Conservation (phyloP, 2,797 vertebrate species). For the Knipowitschia caucasica region DNA sequence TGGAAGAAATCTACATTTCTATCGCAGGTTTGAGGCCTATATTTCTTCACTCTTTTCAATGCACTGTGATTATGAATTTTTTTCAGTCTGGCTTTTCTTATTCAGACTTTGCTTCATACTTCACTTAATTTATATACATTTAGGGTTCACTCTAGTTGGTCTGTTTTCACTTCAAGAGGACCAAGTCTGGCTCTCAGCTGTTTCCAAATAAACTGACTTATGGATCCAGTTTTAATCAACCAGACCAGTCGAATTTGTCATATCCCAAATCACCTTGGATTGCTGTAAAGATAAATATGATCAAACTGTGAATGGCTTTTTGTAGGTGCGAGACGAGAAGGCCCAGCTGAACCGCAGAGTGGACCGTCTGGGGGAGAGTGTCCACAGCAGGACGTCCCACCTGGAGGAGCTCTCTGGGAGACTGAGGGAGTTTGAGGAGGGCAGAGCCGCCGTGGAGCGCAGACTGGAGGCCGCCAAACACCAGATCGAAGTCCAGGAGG, state of each 20-base stretch:
- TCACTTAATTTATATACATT: not conserved
- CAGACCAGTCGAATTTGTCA: no score
- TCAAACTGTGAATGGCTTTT: not conserved
- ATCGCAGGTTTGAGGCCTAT: no score
- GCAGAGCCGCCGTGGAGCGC: conserved; percentile 88
- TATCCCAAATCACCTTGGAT: no score
- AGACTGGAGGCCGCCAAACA: conserved; percentile 91
- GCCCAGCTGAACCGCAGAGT: conserved; percentile 85
- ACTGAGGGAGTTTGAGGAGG: conserved; percentile 93
- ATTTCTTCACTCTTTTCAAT: no score
- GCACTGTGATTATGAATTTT: no score
- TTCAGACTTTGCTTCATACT: no score
- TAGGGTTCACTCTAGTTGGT: not conserved
- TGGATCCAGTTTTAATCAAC: no score
- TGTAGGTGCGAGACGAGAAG: conserved; percentile 87
- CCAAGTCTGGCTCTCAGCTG: no score
- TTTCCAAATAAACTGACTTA: not conserved
- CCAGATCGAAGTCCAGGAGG: conserved; percentile 94
- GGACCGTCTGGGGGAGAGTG: conserved; percentile 83
- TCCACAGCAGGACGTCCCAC: conserved; percentile 82
- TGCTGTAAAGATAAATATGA: not conserved
- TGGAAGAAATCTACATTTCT: no score
- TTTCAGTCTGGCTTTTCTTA: not conserved
- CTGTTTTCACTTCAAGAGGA: no score
- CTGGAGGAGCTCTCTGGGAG: conserved; percentile 91